Conservation (phyloP, 2,888 invertebrate genomes). For the Masnerella sp. region DNA sequence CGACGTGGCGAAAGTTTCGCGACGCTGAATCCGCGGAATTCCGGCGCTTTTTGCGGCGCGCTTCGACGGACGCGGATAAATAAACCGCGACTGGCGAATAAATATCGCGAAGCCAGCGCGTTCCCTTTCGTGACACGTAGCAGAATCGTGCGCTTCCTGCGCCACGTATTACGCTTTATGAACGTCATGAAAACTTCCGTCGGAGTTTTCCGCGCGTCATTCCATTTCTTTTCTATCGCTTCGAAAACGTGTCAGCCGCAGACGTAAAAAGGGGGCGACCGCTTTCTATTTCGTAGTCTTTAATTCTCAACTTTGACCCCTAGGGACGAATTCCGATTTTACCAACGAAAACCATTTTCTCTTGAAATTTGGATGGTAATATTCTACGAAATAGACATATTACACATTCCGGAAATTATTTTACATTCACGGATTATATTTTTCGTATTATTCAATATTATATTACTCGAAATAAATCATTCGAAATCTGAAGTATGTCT, state of each 20-base stretch:
- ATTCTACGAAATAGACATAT: too few relatives aligned
- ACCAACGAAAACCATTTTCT: too few relatives aligned
- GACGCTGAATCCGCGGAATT: conserved; percentile 22
- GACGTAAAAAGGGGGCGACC: conserved; percentile 16
- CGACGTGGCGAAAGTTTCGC: conserved; percentile 6
- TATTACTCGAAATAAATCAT: too few relatives aligned
- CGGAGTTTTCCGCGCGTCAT: conserved; percentile 18
- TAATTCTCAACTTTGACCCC: conserved; percentile 13
- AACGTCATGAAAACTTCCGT: conserved; percentile 48
- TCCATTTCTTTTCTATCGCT: conserved; percentile 24
- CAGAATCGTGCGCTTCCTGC: conserved; percentile 43
- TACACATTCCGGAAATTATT: too few relatives aligned
- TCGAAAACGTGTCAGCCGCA: conserved; percentile 20
- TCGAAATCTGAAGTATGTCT: too few relatives aligned
- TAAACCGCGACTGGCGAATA: conserved; percentile 6
- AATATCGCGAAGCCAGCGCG: conserved; percentile 15
- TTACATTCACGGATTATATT: too few relatives aligned
- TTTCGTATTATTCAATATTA: too few relatives aligned
- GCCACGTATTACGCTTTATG: conserved; percentile 42
- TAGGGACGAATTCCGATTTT: too few relatives aligned
- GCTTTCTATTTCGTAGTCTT: conserved; percentile 15
- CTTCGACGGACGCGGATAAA: neutral
- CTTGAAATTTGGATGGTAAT: too few relatives aligned
- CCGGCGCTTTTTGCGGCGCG: neutral
- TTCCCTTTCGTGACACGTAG: conserved; percentile 8